Percentiles rank a stretch among this genome's conserved stretches.
phyloP scores from a whole-genome alignment of 2,113 vertebrate species.

The Poeciliopsis prolifica region DNA sequence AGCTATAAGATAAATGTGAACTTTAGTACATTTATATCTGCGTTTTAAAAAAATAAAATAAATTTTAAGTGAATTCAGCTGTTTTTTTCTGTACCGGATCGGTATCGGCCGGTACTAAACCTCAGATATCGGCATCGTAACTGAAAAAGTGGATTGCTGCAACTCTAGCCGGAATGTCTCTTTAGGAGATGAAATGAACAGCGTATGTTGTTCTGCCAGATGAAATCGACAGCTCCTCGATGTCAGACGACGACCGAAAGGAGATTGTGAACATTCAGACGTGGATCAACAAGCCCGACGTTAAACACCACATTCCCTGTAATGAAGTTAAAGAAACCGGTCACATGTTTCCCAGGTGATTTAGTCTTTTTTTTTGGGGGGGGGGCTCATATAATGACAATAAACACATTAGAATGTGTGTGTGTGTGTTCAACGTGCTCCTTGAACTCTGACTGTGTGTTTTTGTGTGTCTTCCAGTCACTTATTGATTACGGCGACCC shows the following conservation, averaged over 20 bases:
- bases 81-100: too few species aligned
- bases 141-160: too few species aligned
- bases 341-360: slow-evolving; percentile 97
- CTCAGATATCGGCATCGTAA: too few species aligned
- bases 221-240: slow-evolving; percentile 98
- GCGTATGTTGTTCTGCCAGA: slow-evolving; percentile 71
- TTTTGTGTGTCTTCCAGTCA: slow-evolving; percentile 78
- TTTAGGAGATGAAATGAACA: background rate
- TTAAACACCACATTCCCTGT: slow-evolving; percentile 94
- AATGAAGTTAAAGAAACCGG: slow-evolving; percentile 98
- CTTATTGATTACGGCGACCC: slow-evolving; percentile 94
- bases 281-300: slow-evolving; percentile 97
- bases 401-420: background rate
- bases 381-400: background rate
- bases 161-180: background rate
- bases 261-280: slow-evolving; percentile 97
- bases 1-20: too few species aligned
- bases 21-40: too few species aligned
- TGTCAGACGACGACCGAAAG: slow-evolving; percentile 97
- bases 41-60: too few species aligned
- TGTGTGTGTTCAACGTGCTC: too few species aligned
- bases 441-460: background rate
- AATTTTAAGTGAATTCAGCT: too few species aligned
- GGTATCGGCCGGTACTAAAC: too few species aligned
- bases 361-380: background rate